Base-by-base conservation (phyloP, 1,140 invertebrate genomes). In the Drepana arcuata region DNA sequence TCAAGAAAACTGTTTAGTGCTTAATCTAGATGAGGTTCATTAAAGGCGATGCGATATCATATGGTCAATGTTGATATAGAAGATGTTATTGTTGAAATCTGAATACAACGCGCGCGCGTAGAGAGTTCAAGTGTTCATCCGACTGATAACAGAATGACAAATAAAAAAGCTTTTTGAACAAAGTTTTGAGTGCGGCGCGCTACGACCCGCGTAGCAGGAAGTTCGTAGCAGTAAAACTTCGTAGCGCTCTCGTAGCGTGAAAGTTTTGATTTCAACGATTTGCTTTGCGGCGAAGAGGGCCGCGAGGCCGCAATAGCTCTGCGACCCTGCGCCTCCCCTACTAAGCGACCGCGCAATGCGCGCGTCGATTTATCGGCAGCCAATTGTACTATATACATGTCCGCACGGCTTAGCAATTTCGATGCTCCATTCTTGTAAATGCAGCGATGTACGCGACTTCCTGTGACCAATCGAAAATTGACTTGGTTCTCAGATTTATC, bases 211-310 rank as follows among this genome's bases (percentile, higher is more conserved):
- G 77, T 82, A 82, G 78, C 74, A 79, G 78, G 74, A 82, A 82
- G 78, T 79, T 78, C 66, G 78, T 79, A 82, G 74, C 74, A 59
- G 68, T 73, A 74, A 78, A 81, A 81, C 73, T 79, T 81, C 72
- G 77, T 81, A 81, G 77, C 74, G 74, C 61, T 70, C 61, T 59
- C 69, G 74, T 79, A 79, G 77, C 74, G 77, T 79, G 77, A 81
- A 81, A 81, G 77, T 79, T 77, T 79, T 82, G 74, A 82, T 79
- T 82, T 79, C 77, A 79, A 82, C 77, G 74, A 82, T 79, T 79
- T 77, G 72, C 64, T 70, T 70, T 73, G 71, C 64, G 67, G 71
- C 62, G 55, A 50, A 60, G 60, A 77, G 66, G 69, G 69, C 74
- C 72, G 67, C 63, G 62, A 77, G 62, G 65, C 69, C 71, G 68